Base-by-base conservation (phyloP, 2,797 vertebrate species). In the Arrhamphus sclerolepis region DNA sequence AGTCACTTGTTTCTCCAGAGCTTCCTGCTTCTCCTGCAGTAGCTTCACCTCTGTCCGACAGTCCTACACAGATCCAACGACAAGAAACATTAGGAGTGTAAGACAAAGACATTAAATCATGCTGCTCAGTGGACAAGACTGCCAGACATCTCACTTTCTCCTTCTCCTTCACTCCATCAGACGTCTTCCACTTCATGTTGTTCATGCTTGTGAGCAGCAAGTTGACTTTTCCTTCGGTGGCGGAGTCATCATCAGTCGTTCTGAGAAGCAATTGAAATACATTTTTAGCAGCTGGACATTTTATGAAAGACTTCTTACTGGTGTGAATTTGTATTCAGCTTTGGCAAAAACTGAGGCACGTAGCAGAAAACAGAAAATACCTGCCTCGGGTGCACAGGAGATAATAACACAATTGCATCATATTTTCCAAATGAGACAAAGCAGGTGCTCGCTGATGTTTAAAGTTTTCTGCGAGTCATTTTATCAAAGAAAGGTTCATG, bases 181-280 rank as follows among this genome's bases (percentile, higher is more conserved):
- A 90, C 58, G 94, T 92, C 80, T 92, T 94, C 81, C 95, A 96
- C 86, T 96, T 98, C 66, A 99, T 87, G 43, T 93, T 95, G 84
- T 94, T 94, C 81, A 98, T 95, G 85, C 93, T 95, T 85, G 96
- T 92, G 80, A 99, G 95, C 81, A 99, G 92, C 81, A 95, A 80
- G 82, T 95, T 92, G 71, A 99, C 96, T 85, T 96, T 97, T 80
- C 91, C 93, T 86, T 94, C 92, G 17, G 95, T 96, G 9, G 92
- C 92, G 78, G 95, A 92, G 2, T 97, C 95, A 2, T 94, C 94
- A 65, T 98, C 97, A 5, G 89, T 90, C 60, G 94, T 96, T 81
- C 98, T 99, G 75, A 72, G 80, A 26, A 69, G 9, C 49, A 54
- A 44, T 42, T 17, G 56, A 40, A n/a, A 1, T 14, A 5, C 39